These are phyloP conservation scores for Ptychadena robeensis DNA, from an alignment of 2,797 vertebrate genomes.

Conservation along the genomic window DNA sequence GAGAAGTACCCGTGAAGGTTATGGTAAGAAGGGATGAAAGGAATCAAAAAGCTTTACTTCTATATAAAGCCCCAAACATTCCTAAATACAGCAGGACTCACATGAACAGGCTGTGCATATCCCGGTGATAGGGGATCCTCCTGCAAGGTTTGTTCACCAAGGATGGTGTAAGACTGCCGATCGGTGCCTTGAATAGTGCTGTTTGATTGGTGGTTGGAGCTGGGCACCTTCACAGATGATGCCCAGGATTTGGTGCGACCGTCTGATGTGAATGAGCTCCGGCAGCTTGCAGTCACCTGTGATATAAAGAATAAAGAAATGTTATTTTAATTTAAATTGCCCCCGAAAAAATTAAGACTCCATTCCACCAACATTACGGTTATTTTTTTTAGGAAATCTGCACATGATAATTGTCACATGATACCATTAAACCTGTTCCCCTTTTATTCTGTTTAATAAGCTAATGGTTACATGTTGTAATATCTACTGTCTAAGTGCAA, in stretches of 20 bases:
- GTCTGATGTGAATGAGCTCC: constrained; percentile 67
- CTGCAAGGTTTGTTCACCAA: constrained; percentile 19
- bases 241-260: constrained; percentile 72
- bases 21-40: no score
- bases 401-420: no score
- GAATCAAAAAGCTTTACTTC: no score
- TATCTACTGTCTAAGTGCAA: no score
- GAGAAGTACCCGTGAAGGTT: no score
- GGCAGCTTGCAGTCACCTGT: constrained; percentile 63
- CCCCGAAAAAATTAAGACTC: no score
- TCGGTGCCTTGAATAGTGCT: constrained; percentile 68
- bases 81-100: constrained; percentile 72
- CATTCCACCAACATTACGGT: no score
- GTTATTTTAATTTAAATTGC: not conserved
- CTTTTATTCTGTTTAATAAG: no score
- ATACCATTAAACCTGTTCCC: no score
- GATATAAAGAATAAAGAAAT: not conserved
- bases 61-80: not conserved
- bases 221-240: constrained; percentile 58
- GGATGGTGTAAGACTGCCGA: not conserved
- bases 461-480: no score
- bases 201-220: constrained; percentile 60
- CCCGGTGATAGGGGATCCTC: constrained; percentile 78
- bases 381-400: no score
- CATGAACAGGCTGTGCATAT: constrained; percentile 79